phyloP scores from a whole-genome alignment of 2,888 invertebrate genomes.

The Buathra laborator region DNA sequence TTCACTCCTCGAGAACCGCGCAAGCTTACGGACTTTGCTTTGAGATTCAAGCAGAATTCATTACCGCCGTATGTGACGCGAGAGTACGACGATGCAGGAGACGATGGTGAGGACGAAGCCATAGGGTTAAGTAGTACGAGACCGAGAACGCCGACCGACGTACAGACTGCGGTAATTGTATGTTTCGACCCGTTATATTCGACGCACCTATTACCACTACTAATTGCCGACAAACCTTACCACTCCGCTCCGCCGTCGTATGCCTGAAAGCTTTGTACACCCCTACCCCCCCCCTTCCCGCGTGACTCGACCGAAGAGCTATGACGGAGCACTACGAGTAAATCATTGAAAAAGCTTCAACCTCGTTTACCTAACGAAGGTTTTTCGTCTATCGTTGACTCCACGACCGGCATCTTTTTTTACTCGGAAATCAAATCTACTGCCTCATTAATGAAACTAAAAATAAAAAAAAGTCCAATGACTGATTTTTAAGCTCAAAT shows the following conservation, averaged over 20 bases:
- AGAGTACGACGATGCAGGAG: background rate
- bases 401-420: background rate
- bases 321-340: constrained; percentile 3
- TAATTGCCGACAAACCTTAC: constrained; percentile 37
- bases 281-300: background rate
- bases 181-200: constrained; percentile 44
- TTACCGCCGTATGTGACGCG: constrained; percentile 21
- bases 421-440: too few relatives aligned
- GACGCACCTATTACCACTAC: constrained; percentile 51
- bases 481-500: too few relatives aligned
- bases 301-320: constrained; percentile 6
- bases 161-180: constrained; percentile 54
- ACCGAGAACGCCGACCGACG: constrained; percentile 6
- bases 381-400: background rate
- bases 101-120: background rate
- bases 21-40: constrained; percentile 51
- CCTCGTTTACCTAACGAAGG: background rate
- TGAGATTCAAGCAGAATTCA: constrained; percentile 56
- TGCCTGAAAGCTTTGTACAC: constrained; percentile 25
- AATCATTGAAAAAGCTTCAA: background rate
- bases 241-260: background rate
- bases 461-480: too few relatives aligned
- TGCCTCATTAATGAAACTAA: too few relatives aligned
- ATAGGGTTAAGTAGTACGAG: background rate
- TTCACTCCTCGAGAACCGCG: constrained; percentile 43